Evolutionary conservation across 1,140 invertebrate species (phyloP), one percentile per base, ranked within the genome.

Genomic region (Drosophila sechellia): DNA sequence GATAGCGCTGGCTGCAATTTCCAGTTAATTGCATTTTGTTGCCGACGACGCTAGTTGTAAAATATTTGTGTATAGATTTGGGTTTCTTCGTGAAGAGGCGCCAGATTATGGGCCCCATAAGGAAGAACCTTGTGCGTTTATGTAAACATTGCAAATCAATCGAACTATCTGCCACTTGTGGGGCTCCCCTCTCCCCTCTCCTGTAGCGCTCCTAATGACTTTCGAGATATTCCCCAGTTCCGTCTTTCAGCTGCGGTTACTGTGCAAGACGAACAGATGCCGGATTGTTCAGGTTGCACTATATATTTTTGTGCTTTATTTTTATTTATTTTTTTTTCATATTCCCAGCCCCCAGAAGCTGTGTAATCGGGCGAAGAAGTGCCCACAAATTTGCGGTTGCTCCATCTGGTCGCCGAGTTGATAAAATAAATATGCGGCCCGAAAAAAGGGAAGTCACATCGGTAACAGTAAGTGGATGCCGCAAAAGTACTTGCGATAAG

Each of bases 21-120:
- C 58, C 43, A 75, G 60, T 61, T 75, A 75, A 75, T 75, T 75
- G 72, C 72, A 75, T 75, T 75, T 75, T 35, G 45, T 48, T 54
- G 52, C 45, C 56, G 56, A 10, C 56, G 22, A 25, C 63, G 71
- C 37, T 50, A 50, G 72, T 52, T 75, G 72, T 75, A 75, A 75
- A 74, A 75, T 75, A 75, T 76, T 76, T 75, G 72, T 75, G 66
- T 70, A 57, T 70, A 71, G 72, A 75, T 65, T 75, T 75, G 40
- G 60, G 72, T 68, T 70, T 49, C 52, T 69, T 46, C 17, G 59
- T 74, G 70, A 63, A 74, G 71, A 74, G 70, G 58, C 45, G 58
- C 35, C 68, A 74, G 71, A 74, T 74, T 74, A 74, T 74, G 58
- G 61, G 58, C 37, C 60, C 50, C 71, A 74, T 74, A 74, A 74